phyloP scores from a whole-genome alignment of 2,113 vertebrate species.

The Capreolus pygargus region DNA sequence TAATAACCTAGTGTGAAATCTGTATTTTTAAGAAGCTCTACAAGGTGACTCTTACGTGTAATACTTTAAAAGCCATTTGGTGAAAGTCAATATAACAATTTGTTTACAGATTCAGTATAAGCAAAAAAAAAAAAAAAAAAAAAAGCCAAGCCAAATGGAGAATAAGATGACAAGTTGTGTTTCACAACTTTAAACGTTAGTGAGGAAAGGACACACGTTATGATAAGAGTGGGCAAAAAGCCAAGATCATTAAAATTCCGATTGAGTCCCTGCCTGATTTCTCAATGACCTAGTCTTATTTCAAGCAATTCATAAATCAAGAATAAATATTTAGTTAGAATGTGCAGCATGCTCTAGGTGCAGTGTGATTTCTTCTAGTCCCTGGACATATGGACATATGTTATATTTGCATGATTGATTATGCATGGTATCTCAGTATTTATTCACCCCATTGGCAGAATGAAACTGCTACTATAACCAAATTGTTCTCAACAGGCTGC shows the following conservation, averaged over 20 bases:
- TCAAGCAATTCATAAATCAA: constrained; percentile 70
- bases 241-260: constrained; percentile 58
- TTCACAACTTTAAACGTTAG: constrained; percentile 36
- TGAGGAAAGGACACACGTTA: not conserved
- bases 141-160: not conserved
- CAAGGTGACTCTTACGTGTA: constrained; percentile 31
- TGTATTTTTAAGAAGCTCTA: constrained; percentile 35
- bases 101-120: constrained; percentile 6
- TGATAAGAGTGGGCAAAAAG: not conserved
- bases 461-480: not conserved
- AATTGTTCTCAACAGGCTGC: constrained; percentile 50
- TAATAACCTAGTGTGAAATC: not conserved
- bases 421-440: constrained; percentile 20
- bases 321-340: constrained; percentile 66
- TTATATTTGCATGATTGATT: constrained; percentile 59
- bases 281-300: constrained; percentile 56
- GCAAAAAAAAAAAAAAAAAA: not conserved
- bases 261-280: constrained; percentile 48
- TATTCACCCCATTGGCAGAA: constrained; percentile 29
- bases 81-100: constrained; percentile 30
- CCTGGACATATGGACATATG: constrained; percentile 65
- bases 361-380: constrained; percentile 51
- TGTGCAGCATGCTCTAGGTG: constrained; percentile 44
- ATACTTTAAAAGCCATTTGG: not conserved
- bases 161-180: constrained; percentile 18